phyloP scores from a whole-genome alignment of 2,888 invertebrate genomes.

The Ommatoiulus sabulosus region DNA sequence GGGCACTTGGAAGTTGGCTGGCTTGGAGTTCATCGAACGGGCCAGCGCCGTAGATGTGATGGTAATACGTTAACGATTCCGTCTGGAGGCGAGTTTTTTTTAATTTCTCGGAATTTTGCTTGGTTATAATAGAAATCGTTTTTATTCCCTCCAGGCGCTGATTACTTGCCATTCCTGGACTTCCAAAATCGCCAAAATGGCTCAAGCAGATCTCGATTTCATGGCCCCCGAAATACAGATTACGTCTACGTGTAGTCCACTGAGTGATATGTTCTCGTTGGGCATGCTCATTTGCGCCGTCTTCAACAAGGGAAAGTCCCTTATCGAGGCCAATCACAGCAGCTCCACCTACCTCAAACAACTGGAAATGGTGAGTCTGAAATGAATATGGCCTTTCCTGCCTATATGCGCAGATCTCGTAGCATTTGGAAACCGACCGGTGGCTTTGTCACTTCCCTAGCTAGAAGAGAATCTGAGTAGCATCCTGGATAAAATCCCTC shows the following conservation, averaged over 20 bases:
- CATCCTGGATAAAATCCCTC: conserved; percentile 82
- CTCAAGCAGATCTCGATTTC: conserved; percentile 95
- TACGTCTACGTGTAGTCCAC: conserved; percentile 82
- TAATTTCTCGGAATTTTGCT: no score
- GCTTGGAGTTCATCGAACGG: conserved; percentile 91
- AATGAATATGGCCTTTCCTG: neutral
- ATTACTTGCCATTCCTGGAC: conserved; percentile 90
- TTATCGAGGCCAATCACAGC: conserved; percentile 92
- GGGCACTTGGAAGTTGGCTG: conserved; percentile 96
- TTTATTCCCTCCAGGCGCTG: conserved; percentile 75
- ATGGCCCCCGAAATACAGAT: conserved; percentile 94
- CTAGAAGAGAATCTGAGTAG: conserved; percentile 84
- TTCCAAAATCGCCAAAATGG: conserved; percentile 87
- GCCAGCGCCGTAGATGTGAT: conserved; percentile 66
- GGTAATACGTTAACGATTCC: conserved; percentile 47
- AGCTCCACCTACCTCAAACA: conserved; percentile 90
- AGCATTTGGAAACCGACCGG: neutral
- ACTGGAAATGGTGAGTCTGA: conserved; percentile 82
- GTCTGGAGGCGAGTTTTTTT: conserved; percentile 43
- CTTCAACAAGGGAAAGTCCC: conserved; percentile 88
- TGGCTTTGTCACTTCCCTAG: conserved; percentile 69
- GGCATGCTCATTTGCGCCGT: conserved; percentile 94
- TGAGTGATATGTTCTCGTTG: conserved; percentile 96
- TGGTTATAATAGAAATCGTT: conserved; percentile 60
- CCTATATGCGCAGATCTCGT: neutral